Conservation (phyloP, 2,888 invertebrate genomes). For the Tipula confusa region DNA sequence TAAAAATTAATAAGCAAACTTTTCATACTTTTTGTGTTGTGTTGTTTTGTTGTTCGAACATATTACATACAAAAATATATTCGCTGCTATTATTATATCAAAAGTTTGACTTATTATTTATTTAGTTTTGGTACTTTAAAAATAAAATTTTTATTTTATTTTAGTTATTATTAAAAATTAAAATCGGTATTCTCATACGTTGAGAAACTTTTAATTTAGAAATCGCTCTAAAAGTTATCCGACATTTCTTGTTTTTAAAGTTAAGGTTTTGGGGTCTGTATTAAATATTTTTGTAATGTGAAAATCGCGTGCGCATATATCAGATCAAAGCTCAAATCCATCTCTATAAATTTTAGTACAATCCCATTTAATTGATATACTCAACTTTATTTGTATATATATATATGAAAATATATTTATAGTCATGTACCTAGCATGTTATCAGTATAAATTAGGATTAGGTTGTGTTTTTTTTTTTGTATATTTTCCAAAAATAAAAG, state of each 20-base stretch:
- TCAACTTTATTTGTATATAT: not conserved
- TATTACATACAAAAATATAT: not conserved
- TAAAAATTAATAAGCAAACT: slow-evolving; percentile 25
- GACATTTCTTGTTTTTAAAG: no score
- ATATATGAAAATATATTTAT: not conserved
- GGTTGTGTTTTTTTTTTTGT: not conserved
- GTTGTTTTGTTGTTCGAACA: not conserved
- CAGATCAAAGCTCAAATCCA: no score
- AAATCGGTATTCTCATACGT: not conserved
- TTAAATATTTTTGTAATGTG: no score
- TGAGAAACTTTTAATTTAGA: not conserved
- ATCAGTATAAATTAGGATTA: not conserved
- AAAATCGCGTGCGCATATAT: no score
- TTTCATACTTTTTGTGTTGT: not conserved
- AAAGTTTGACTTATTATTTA: slow-evolving; percentile 12
- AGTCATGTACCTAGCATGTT: not conserved
- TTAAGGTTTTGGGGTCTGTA: not conserved
- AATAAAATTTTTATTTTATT: not conserved
- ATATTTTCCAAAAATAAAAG: not conserved
- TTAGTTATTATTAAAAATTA: not conserved
- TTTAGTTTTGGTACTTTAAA: not conserved
- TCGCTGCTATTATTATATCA: not conserved
- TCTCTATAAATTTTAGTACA: no score
- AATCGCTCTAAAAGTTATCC: no score
- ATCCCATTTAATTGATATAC: not conserved